A percentile compares a stretch with the other conserved stretches of the same genome.
These are phyloP conservation scores for Tinea semifulvella DNA, from an alignment of 2,888 invertebrate genomes.

Conservation along the genomic window DNA sequence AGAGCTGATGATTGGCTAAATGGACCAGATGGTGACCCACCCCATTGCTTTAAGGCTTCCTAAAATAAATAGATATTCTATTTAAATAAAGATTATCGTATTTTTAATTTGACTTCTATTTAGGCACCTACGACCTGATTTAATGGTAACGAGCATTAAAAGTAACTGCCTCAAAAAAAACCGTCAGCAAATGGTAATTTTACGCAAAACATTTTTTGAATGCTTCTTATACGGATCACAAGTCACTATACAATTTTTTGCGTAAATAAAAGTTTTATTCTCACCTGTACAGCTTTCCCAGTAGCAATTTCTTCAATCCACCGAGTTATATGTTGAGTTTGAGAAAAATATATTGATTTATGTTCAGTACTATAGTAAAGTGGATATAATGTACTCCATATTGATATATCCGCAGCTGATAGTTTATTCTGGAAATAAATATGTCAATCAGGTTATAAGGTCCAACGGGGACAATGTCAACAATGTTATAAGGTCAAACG, in stretches of 20 bases:
- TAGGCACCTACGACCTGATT: no score
- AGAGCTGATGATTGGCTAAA: slow-evolving; percentile 41
- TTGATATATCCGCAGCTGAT: slow-evolving; percentile 73
- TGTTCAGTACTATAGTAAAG: slow-evolving; percentile 67
- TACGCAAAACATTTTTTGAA: no score
- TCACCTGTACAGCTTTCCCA: slow-evolving; percentile 68
- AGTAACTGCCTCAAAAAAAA: no score
- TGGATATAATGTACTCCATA: slow-evolving; percentile 79
- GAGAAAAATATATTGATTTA: slow-evolving; percentile 60
- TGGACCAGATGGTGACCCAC: slow-evolving; percentile 43
- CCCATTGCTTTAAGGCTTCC: slow-evolving; percentile 54
- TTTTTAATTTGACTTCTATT: no score
- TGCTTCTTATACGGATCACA: no score
- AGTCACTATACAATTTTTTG: neutral
- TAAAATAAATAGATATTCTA: no score
- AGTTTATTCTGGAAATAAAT: slow-evolving; percentile 63
- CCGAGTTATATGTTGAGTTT: slow-evolving; percentile 56
- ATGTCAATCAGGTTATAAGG: no score
- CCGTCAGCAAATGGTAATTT: no score
- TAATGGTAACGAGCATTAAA: no score
- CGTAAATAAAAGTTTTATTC: slow-evolving; percentile 12
- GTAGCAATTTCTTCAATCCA: slow-evolving; percentile 71
- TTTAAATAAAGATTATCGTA: no score
- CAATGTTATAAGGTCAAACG: no score
- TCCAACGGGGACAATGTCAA: no score